Base-by-base conservation (phyloP, 2,113 vertebrate species). In the Pungitius pungitius region DNA sequence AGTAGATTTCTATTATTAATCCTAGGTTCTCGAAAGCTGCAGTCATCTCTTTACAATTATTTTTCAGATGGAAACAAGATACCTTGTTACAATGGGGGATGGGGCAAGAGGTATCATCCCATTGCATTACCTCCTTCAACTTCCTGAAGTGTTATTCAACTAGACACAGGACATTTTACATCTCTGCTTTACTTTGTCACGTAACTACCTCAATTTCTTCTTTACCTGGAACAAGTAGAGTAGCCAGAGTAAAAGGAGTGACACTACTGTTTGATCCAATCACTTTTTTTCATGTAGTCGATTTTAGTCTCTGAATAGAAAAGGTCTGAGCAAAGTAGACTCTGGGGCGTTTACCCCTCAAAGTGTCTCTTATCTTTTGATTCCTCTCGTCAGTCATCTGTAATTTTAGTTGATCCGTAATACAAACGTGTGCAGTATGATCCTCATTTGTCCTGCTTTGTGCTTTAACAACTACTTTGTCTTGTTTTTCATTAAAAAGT, bases 1-100 rank as follows among this genome's bases (percentile, higher is more conserved):
- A 22, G 73, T 17, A 71, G 79, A 72, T 84, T 80, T 78, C 22
- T 84, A 89, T 85, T 68, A 87, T 86, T 75, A 79, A 87, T 45
- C 59, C 68, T 51, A 78, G 73, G 65, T 66, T 70, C 20, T 67
- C 71, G 75, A 69, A 88, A 80, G 82, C 57, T 76, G 76, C 68
- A 69, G 69, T 86, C 76, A 56, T 70, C 64, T 75, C 54, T 60
- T 2, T 80, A 60, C 78, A 61, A 86, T 88, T 60, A 77, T 71
- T 82, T 84, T 67, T 80, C 75, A 62, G 70, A 54, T 77, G 73
- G 51, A 82, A 79, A 73, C 81, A 64, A 65, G 72, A 56, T 66
- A 55, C 43, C 54, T 35, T 67, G 51, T 58, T 79, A 73, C 59
- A 76, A 58, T 49, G 40, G 11, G 9, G 39, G 30, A 17, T 12